Base-by-base conservation (phyloP, 2,113 vertebrate species). In the Melanostigma gelatinosum region DNA sequence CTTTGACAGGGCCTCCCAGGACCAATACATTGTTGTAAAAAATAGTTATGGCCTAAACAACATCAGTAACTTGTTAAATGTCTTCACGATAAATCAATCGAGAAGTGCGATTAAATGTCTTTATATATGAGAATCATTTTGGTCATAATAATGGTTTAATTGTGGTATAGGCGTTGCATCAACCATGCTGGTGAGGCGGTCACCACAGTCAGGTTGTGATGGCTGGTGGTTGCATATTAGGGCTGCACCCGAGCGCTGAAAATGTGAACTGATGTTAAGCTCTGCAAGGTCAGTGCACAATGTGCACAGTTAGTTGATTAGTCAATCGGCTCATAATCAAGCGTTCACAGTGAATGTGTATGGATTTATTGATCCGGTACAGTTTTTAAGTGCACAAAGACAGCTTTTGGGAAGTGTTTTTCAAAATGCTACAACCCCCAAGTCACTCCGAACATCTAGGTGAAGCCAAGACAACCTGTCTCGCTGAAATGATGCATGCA, bases 291-390 rank as follows among this genome's bases (percentile, higher is more conserved):
- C 36, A 15, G 44, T 34, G 38, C 29, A 46, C 38, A 61, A 52
- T 20, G 44, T 61, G 24, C 15, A 1, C 18, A 29, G 13, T 75
- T 61, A 40, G n/a, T 42, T 48, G 40, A 82, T 79, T 42, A 75
- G 40, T 80, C 61, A 54, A 42, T 20, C 4, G 0, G 1, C 40
- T 83, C 18, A 10, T 46, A 27, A 62, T 62, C 8, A 72, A 83
- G 88, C 50, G 40, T 79, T 90, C 72, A 82, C 69, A 79, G 66
- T 1, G 16, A 32, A 32, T 32, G 32, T 32, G 32, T 60, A 60
- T 88, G 60, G 89, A 88, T 90, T 90, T 60, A 91, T 93, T 82
- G 88, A 90, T 87, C 46, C 24, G n/a, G 68, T 74, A 24, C 80
- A 32, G 72, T 85, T 65, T 87, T 86, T 81, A 81, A 86, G 79